A percentile compares a stretch with the other conserved stretches of the same genome.
These are phyloP conservation scores for Clarias laeviceps DNA, from an alignment of 2,797 vertebrate species.

Conservation along the genomic window DNA sequence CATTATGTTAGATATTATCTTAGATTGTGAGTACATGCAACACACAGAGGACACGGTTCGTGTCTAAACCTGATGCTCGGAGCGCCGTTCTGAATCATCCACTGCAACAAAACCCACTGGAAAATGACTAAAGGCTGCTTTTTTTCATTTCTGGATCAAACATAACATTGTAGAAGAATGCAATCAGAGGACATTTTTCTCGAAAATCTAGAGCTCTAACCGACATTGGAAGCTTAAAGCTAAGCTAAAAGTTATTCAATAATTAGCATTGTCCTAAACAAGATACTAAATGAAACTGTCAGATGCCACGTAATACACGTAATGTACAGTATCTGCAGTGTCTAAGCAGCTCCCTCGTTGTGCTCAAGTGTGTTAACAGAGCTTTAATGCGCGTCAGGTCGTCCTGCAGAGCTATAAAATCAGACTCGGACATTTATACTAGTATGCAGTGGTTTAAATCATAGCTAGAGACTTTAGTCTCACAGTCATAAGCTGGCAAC, in stretches of 20 bases:
- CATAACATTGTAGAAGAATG: not conserved
- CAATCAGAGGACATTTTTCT: not conserved
- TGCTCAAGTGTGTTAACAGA: slow-evolving; percentile 59
- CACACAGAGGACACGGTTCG: slow-evolving; percentile 23
- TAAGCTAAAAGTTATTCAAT: not conserved
- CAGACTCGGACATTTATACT: slow-evolving; percentile 64
- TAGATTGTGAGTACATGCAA: not conserved
- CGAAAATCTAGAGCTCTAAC: not conserved
- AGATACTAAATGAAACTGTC: not conserved
- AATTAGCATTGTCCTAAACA: not conserved
- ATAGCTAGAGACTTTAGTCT: slow-evolving; percentile 67
- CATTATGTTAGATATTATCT: not conserved
- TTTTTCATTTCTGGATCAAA: slow-evolving; percentile 15
- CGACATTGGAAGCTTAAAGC: not conserved
- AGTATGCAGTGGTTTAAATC: slow-evolving; percentile 69
- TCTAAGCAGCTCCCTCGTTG: slow-evolving; percentile 60
- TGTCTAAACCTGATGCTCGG: slow-evolving; percentile 54
- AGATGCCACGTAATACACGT: not conserved
- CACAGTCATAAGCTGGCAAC: slow-evolving; percentile 74
- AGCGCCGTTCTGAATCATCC: slow-evolving; percentile 15
- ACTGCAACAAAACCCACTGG: not conserved
- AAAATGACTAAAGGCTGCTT: slow-evolving; percentile 1
- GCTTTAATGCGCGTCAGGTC: slow-evolving; percentile 69
- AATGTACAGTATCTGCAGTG: slow-evolving; percentile 13
- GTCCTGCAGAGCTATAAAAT: slow-evolving; percentile 67